Percentiles rank a stretch among this genome's conserved stretches.
phyloP scores from a whole-genome alignment of 2,797 vertebrate species.

The Enoplosus armatus region DNA sequence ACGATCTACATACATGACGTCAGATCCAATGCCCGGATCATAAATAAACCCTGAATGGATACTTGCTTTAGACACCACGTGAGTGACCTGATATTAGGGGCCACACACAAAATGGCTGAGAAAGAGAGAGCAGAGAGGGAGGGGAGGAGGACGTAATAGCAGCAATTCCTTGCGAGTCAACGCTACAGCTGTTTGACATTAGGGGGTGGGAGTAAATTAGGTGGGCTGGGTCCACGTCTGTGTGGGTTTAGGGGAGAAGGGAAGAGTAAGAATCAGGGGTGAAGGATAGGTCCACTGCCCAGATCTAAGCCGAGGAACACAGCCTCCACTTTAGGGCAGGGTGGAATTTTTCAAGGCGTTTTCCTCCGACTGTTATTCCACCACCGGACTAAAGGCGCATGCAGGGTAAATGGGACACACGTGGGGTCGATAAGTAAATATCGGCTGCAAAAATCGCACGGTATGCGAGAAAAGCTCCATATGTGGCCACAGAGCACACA shows the following conservation, averaged over 20 bases:
- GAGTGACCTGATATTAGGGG: constrained; percentile 42
- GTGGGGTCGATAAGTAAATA: constrained; percentile 73
- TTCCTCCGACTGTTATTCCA: constrained; percentile 53
- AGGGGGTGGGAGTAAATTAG: constrained; percentile 68
- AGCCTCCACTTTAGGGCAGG: constrained; percentile 61
- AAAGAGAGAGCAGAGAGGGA: constrained; percentile 25
- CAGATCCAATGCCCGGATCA: constrained; percentile 12
- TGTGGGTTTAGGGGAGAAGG: constrained; percentile 44
- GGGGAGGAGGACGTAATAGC: constrained; percentile 38
- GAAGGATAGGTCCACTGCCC: constrained; percentile 51
- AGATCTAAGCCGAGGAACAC: constrained; percentile 60
- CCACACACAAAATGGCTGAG: constrained; percentile 50
- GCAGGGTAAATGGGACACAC: constrained; percentile 56
- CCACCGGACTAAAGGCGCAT: constrained; percentile 19
- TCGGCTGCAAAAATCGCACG: constrained; percentile 47
- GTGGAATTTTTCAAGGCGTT: constrained; percentile 59
- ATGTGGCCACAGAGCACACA: constrained; percentile 35
- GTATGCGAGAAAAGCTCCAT: constrained; percentile 58
- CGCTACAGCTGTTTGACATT: constrained; percentile 82
- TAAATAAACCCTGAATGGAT: constrained; percentile 53
- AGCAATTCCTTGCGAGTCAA: constrained; percentile 49
- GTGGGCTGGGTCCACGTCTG: constrained; percentile 59
- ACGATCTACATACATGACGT: constrained; percentile 55
- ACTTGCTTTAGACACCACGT: not conserved
- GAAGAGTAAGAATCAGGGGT: constrained; percentile 55